Percentiles rank a stretch among this genome's conserved stretches.
These are phyloP conservation scores for Porites australiensis DNA, from an alignment of 64 coral and sea anemone genomes.

Conservation along the genomic window DNA sequence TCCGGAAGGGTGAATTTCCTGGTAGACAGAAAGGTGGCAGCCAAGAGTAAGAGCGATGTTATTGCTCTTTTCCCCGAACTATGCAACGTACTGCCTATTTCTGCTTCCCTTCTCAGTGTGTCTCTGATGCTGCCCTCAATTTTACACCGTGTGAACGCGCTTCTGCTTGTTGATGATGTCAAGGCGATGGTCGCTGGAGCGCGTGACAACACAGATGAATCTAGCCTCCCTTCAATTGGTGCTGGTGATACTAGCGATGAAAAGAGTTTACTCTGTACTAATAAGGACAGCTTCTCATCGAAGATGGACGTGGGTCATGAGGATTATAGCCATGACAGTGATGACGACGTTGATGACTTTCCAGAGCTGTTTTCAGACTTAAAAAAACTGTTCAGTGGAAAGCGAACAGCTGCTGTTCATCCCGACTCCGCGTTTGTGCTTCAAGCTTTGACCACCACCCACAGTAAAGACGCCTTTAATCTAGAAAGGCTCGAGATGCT, in stretches of 20 bases:
- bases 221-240: background rate
- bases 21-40: slow-evolving; percentile 63
- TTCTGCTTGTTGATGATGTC: slow-evolving; percentile 68
- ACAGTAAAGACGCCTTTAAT: slow-evolving; percentile 76
- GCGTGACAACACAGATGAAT: slow-evolving; percentile 5
- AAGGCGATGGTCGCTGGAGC: slow-evolving; percentile 43
- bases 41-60: slow-evolving; percentile 39
- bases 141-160: slow-evolving; percentile 14
- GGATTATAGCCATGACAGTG: background rate
- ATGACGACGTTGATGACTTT: background rate
- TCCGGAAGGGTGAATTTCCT: slow-evolving; percentile 76
- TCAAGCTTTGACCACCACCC: slow-evolving; percentile 78
- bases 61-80: slow-evolving; percentile 85
- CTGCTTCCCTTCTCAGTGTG: slow-evolving; percentile 49
- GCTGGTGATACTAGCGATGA: background rate
- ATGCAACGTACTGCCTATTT: slow-evolving; percentile 36
- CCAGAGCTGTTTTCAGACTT: slow-evolving; percentile 12
- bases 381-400: slow-evolving; percentile 46
- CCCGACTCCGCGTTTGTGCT: slow-evolving; percentile 59
- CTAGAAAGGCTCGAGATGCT: background rate
- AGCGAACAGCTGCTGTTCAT: background rate
- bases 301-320: background rate
- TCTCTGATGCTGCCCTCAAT: slow-evolving; percentile 81
- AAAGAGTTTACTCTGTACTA: background rate
- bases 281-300: background rate